Conservation (phyloP, 2,888 invertebrate genomes). For the Netelia melanura region DNA sequence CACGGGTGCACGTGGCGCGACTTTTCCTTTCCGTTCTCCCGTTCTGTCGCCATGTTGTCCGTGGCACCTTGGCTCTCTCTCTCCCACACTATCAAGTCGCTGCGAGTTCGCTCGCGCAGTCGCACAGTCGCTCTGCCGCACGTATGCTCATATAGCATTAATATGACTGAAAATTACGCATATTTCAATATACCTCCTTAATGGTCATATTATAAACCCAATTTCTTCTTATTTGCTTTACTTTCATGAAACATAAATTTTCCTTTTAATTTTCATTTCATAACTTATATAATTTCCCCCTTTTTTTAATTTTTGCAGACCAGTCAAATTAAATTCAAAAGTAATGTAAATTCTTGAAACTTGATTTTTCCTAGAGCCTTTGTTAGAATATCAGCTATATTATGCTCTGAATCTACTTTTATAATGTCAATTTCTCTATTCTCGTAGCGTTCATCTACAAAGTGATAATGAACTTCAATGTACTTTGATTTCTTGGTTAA, state of each 20-base stretch:
- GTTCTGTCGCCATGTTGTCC: too few species aligned
- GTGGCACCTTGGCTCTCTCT: too few species aligned
- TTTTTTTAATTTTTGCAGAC: background rate
- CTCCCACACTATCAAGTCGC: too few species aligned
- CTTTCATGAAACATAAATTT: too few species aligned
- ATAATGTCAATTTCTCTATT: slow-evolving; percentile 51
- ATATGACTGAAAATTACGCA: background rate
- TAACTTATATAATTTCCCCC: too few species aligned
- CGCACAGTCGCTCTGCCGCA: too few species aligned
- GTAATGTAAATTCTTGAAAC: background rate
- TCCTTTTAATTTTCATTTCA: too few species aligned
- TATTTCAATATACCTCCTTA: slow-evolving; percentile 4
- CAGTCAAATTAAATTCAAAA: slow-evolving; percentile 20
- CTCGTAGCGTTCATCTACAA: slow-evolving; percentile 47
- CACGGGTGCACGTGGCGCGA: too few species aligned
- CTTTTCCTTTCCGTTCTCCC: too few species aligned
- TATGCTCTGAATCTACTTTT: slow-evolving; percentile 52
- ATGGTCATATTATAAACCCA: background rate
- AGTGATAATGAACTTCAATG: slow-evolving; percentile 61
- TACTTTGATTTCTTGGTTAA: slow-evolving; percentile 64
- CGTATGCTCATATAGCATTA: too few species aligned
- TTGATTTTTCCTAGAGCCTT: slow-evolving; percentile 31
- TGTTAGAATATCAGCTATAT: slow-evolving; percentile 56
- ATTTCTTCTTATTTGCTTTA: background rate
- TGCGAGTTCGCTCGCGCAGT: too few species aligned